phyloP scores from a whole-genome alignment of 1,140 invertebrate genomes.

The Conopomorpha cramerella region DNA sequence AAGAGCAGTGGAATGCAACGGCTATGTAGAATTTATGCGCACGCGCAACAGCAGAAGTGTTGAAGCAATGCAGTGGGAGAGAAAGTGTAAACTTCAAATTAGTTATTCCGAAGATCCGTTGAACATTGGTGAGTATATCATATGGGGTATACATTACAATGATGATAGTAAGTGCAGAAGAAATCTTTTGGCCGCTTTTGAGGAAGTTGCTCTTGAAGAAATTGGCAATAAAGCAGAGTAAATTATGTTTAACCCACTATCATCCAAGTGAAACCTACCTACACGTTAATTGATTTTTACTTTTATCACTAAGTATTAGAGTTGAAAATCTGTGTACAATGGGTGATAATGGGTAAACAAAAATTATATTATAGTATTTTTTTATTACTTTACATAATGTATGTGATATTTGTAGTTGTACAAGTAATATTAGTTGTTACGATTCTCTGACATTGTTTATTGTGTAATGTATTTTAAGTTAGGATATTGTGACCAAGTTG shows the following conservation, averaged over 20 bases:
- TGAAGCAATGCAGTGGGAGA: slow-evolving; percentile 58
- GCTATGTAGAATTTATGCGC: slow-evolving; percentile 58
- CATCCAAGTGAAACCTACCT: no score
- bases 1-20: slow-evolving; percentile 46
- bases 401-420: no score
- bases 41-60: slow-evolving; percentile 49
- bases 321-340: no score
- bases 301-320: no score
- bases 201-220: slow-evolving; percentile 30
- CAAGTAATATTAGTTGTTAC: no score
- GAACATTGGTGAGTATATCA: slow-evolving; percentile 58
- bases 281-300: no score
- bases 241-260: slow-evolving; percentile 2
- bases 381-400: no score
- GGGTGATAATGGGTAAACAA: no score
- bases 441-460: no score
- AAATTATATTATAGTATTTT: no score
- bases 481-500: no score
- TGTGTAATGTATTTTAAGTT: no score
- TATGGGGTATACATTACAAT: slow-evolving; percentile 62
- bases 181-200: slow-evolving; percentile 59
- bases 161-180: slow-evolving; percentile 62
- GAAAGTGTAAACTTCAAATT: slow-evolving; percentile 62
- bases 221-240: slow-evolving; percentile 9
- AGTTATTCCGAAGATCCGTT: slow-evolving; percentile 56